Evolutionary conservation across 2,797 vertebrate genomes (phyloP).

Genomic region (Anableps anableps): DNA sequence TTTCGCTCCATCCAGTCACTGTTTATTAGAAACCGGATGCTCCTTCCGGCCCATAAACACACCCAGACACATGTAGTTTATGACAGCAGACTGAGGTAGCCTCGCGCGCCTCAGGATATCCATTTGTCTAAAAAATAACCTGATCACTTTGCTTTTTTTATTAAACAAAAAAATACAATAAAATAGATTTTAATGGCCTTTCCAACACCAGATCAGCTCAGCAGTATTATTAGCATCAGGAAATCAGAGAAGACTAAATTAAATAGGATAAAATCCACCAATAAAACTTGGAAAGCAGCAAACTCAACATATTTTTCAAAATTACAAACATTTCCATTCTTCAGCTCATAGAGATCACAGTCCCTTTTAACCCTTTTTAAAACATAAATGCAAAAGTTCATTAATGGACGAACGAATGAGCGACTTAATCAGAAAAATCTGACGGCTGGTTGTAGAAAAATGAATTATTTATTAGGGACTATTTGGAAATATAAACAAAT

Average conservation of each 20-base stretch:
- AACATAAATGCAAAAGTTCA: not conserved
- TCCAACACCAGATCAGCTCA: not conserved
- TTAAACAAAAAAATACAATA: not conserved
- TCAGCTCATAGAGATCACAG: too few relatives aligned
- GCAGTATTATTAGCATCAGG: not conserved
- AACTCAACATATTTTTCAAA: not conserved
- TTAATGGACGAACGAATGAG: not conserved
- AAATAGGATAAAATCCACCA: not conserved
- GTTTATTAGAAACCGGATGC: conserved; percentile 37
- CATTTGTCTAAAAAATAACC: not conserved
- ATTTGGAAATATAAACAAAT: too few relatives aligned
- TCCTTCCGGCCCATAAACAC: conserved; percentile 41
- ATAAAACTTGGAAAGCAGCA: not conserved
- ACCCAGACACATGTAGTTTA: conserved; percentile 1
- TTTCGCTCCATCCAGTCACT: conserved; percentile 6
- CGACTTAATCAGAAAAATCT: too few relatives aligned
- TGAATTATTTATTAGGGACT: too few relatives aligned
- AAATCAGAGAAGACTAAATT: not conserved
- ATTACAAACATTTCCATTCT: not conserved
- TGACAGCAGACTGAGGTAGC: not conserved
- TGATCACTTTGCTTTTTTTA: not conserved
- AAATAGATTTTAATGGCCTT: not conserved
- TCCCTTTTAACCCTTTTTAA: too few relatives aligned
- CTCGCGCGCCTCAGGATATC: not conserved
- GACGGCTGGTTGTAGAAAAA: too few relatives aligned